A percentile compares a stretch with the other conserved stretches of the same genome.
These are phyloP conservation scores for Pilophorus perplexus DNA, from an alignment of 2,888 invertebrate species.

Conservation along the genomic window DNA sequence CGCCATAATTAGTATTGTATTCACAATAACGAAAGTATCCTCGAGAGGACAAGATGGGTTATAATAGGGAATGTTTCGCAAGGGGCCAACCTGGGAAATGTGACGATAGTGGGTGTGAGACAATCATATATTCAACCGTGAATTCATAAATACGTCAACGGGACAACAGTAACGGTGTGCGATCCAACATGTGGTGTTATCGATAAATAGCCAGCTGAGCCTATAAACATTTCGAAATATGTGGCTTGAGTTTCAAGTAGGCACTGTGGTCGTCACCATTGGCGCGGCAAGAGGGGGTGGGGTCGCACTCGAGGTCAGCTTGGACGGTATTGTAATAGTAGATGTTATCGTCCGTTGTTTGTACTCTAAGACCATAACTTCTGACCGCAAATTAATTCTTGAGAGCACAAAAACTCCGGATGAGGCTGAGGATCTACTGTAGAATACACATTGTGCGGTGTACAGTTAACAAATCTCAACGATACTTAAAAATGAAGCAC, in stretches of 20 bases:
- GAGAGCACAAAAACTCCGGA: not conserved
- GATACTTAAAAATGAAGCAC: too few relatives aligned
- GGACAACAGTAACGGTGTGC: slow-evolving; percentile 3
- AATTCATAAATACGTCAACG: slow-evolving; percentile 32
- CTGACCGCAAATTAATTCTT: slow-evolving; percentile 17
- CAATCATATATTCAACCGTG: slow-evolving; percentile 22
- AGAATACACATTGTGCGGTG: too few relatives aligned
- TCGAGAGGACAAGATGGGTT: not conserved
- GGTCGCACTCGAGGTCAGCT: slow-evolving; percentile 20
- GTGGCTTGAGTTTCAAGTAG: slow-evolving; percentile 27
- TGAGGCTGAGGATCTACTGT: too few relatives aligned
- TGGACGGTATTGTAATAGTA: slow-evolving; percentile 17
- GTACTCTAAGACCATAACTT: slow-evolving; percentile 12
- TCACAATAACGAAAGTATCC: slow-evolving; percentile 5
- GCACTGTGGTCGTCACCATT: slow-evolving; percentile 14
- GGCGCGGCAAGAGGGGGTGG: too few relatives aligned
- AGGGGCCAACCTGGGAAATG: slow-evolving; percentile 6
- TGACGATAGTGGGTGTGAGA: slow-evolving; percentile 32
- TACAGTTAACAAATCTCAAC: too few relatives aligned
- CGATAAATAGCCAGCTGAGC: slow-evolving; percentile 24
- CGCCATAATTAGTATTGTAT: slow-evolving; percentile 32
- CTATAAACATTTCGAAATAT: slow-evolving; percentile 36
- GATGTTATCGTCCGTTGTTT: slow-evolving; percentile 24
- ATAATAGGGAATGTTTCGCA: slow-evolving; percentile 16
- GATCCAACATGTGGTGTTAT: slow-evolving; percentile 21